A percentile compares a stretch with the other conserved stretches of the same genome.
These are phyloP conservation scores for Papilio polytes DNA, from an alignment of 1,140 invertebrate genomes.

Conservation along the genomic window DNA sequence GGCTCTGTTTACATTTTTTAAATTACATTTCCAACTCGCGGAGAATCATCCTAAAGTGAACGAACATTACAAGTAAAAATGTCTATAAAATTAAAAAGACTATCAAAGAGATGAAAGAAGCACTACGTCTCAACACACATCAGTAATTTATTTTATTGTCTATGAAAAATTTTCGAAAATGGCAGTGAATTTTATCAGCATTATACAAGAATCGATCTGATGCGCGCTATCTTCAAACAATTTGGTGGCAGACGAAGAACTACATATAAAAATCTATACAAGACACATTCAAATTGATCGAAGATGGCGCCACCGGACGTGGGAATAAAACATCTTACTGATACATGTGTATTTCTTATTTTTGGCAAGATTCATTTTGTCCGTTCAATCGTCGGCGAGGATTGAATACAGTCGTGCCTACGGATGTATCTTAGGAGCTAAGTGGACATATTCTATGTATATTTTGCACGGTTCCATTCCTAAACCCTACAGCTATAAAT, in stretches of 20 bases:
- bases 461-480: constrained; percentile 17
- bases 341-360: constrained; percentile 33
- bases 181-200: constrained; percentile 33
- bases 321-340: constrained; percentile 39
- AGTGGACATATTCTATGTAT: constrained; percentile 33
- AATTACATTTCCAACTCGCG: neutral
- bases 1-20: constrained; percentile 42
- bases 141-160: constrained; percentile 51
- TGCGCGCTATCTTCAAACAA: constrained; percentile 9
- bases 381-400: neutral
- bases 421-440: constrained; percentile 30
- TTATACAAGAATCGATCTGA: constrained; percentile 6
- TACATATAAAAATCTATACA: constrained; percentile 15
- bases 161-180: constrained; percentile 30
- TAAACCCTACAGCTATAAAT: constrained; percentile 32
- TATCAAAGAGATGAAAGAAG: constrained; percentile 32
- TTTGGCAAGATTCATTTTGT: constrained; percentile 36
- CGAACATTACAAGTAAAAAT: constrained; percentile 30
- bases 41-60: neutral
- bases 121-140: constrained; percentile 41
- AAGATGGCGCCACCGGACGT: neutral
- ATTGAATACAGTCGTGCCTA: neutral
- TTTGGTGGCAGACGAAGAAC: constrained; percentile 19
- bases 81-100: constrained; percentile 11
- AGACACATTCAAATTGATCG: neutral